Evolutionary conservation across 2,113 vertebrate genomes (phyloP), one percentile per base, ranked within the genome.

Genomic region (Colistium nudipinnis): DNA sequence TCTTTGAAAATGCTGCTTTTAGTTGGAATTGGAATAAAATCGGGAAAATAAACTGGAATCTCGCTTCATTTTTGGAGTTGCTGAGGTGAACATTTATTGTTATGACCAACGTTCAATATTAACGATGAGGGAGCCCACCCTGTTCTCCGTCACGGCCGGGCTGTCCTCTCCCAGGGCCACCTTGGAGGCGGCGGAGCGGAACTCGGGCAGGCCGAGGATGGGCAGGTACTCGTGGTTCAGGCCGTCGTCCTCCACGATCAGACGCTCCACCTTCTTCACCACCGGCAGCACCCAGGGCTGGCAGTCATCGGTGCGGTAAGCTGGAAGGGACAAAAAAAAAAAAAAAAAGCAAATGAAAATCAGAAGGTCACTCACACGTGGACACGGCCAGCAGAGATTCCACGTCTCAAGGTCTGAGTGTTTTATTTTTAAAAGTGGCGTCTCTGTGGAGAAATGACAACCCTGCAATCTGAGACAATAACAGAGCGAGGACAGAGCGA

Each of bases 181-280:
- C 19, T 91, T 94, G 69, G 95, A 96, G 19, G 97, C 86, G 1
- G 90, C 92, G 28, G 92, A 90, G 6, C 97, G 94, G 83, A 98
- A 98, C 67, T 98, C 97, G 0, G 95, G 91, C 68, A 98, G 89
- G 7, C 98, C 98, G 31, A 99, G 90, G 87, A 99, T 97, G 49
- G 98, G 96, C 85, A 99, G 86, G 72, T 99, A 99, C 87, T 99
- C 98, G 0, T 99, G 98, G 86, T 98, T 98, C 62, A 99, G 87
- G 78, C 90, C 92, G 30, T 7, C 8, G 63, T 99, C 92, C 4
- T 87, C 92, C 49, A 94, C 94, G 0, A 99, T 94, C 88, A 95
- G 91, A 85, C 91, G 91, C 85, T 99, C 95, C 73, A 99, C 97
- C 74, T 98, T 98, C 84, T 90, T 95, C 86, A 99, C 98, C n/a